A percentile compares a stretch with the other conserved stretches of the same genome.
These are phyloP conservation scores for Drosophila sucinea DNA, from an alignment of 1,140 invertebrate genomes.

Conservation along the genomic window DNA sequence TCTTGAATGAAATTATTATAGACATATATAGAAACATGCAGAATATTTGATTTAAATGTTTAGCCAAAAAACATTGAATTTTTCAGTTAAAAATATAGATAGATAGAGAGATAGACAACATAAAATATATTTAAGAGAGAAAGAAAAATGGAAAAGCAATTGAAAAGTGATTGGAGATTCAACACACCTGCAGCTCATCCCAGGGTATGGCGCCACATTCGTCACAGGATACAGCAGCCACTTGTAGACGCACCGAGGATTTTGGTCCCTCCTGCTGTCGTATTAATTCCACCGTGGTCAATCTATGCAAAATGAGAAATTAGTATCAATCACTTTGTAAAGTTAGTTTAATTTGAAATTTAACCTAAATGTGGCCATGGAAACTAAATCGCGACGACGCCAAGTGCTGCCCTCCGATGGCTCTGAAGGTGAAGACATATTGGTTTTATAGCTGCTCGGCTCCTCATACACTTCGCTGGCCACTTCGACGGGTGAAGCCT, in stretches of 20 bases:
- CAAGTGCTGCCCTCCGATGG: slow-evolving; percentile 91
- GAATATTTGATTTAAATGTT: slow-evolving; percentile 51
- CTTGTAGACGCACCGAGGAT: slow-evolving; percentile 90
- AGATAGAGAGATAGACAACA: slow-evolving; percentile 42
- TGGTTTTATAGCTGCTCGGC: slow-evolving; percentile 85
- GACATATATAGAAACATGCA: slow-evolving; percentile 71
- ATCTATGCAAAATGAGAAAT: slow-evolving; percentile 70
- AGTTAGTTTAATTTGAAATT: background rate
- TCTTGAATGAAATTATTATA: background rate
- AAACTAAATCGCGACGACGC: slow-evolving; percentile 90
- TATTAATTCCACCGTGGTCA: slow-evolving; percentile 92
- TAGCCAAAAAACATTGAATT: slow-evolving; percentile 21
- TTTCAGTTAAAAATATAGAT: slow-evolving; percentile 34
- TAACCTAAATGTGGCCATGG: slow-evolving; percentile 83
- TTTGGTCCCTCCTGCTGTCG: slow-evolving; percentile 90
- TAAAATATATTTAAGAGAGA: slow-evolving; percentile 42
- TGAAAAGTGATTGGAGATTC: background rate
- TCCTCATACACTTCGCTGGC: slow-evolving; percentile 94
- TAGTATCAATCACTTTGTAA: background rate
- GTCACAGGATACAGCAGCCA: slow-evolving; percentile 89
- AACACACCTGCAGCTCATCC: slow-evolving; percentile 95
- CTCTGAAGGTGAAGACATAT: slow-evolving; percentile 89
- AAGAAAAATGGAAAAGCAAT: slow-evolving; percentile 21
- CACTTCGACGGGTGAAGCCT: slow-evolving; percentile 87
- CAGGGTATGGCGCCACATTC: slow-evolving; percentile 94